These are phyloP conservation scores for Lacerta viridis DNA, from an alignment of 2,797 vertebrate species.

Conservation along the genomic window DNA sequence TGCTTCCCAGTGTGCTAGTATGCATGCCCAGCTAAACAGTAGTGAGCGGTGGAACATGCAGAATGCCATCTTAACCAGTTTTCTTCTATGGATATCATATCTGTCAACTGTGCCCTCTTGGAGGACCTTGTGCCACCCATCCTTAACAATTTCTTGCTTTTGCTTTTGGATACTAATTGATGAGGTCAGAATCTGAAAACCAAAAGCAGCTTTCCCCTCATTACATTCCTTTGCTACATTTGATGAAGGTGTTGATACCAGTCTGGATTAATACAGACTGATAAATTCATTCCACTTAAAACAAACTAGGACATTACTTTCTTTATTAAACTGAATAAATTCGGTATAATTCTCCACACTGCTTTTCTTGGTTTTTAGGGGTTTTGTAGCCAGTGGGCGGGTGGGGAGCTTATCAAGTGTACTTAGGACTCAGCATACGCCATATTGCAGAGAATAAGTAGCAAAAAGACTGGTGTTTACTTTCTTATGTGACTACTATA, in stretches of 20 bases:
- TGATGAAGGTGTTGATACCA: neutral
- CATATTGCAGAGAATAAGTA: neutral
- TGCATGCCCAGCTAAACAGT: conserved; percentile 72
- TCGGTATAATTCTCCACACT: neutral
- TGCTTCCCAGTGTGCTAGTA: conserved; percentile 76
- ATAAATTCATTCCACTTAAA: too few species aligned
- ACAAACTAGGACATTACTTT: neutral
- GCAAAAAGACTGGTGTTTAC: neutral
- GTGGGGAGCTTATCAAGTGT: too few species aligned
- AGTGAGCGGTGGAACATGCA: conserved; percentile 49
- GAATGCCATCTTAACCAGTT: conserved; percentile 41
- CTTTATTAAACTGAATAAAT: neutral
- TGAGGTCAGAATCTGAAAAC: conserved; percentile 7
- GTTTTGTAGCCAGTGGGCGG: neutral
- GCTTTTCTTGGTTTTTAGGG: neutral
- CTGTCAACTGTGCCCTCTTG: conserved; percentile 52
- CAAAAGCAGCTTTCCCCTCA: neutral
- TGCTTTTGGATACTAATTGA: neutral
- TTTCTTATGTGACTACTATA: neutral
- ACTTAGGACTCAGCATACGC: neutral
- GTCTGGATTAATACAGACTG: neutral
- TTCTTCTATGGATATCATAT: conserved; percentile 17
- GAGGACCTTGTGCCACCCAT: neutral
- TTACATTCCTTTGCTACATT: neutral
- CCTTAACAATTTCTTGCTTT: neutral